These are phyloP conservation scores for Platycheirus rosarum DNA, from an alignment of 2,888 invertebrate species.

Conservation along the genomic window DNA sequence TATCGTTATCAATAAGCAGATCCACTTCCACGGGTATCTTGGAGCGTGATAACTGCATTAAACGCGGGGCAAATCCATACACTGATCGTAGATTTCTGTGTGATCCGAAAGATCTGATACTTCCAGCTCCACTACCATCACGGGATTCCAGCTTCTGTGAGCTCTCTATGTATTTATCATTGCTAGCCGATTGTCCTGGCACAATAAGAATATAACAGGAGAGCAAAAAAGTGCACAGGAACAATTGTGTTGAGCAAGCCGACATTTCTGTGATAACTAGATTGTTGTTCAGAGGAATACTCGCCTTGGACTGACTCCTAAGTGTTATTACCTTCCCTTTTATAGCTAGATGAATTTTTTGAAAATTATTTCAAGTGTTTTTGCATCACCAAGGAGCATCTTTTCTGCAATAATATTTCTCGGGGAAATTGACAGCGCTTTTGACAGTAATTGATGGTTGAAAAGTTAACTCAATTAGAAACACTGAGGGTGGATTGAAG, in stretches of 20 bases:
- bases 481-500: slow-evolving; percentile 41
- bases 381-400: background rate
- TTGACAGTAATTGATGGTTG: slow-evolving; percentile 70
- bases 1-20: slow-evolving; percentile 79
- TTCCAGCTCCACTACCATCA: slow-evolving; percentile 30
- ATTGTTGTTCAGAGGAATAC: slow-evolving; percentile 21
- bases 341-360: slow-evolving; percentile 45
- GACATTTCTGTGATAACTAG: slow-evolving; percentile 38
- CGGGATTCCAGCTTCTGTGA: slow-evolving; percentile 46
- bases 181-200: slow-evolving; percentile 54
- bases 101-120: slow-evolving; percentile 37
- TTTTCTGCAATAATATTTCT: slow-evolving; percentile 3
- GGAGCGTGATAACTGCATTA: slow-evolving; percentile 78
- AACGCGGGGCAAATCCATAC: slow-evolving; percentile 75
- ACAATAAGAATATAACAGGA: slow-evolving; percentile 50
- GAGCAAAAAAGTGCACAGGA: slow-evolving; percentile 51
- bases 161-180: slow-evolving; percentile 61
- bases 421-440: slow-evolving; percentile 39
- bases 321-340: slow-evolving; percentile 33
- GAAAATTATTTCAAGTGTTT: slow-evolving; percentile 6
- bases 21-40: slow-evolving; percentile 80
- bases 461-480: slow-evolving; percentile 64
- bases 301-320: slow-evolving; percentile 36
- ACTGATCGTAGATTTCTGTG: slow-evolving; percentile 76
- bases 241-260: slow-evolving; percentile 46